Base-by-base conservation (phyloP, 2,888 invertebrate species). In the Pyrochroa serraticornis region DNA sequence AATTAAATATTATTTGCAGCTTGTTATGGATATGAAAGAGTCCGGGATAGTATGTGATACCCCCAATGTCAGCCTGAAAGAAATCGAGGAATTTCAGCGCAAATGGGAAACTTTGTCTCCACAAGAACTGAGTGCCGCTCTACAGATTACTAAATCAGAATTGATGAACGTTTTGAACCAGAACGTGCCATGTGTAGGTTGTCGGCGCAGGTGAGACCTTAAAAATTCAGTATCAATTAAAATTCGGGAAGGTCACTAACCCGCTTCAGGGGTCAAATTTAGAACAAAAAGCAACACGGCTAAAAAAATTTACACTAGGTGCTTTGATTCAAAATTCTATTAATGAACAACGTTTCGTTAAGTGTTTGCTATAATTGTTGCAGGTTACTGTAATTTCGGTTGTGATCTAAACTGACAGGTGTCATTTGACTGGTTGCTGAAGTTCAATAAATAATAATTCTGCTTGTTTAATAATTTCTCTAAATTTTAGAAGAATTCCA, bases 171-270 rank as follows among this genome's bases (percentile, higher is more conserved):
- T 94, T 72, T 82, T 96, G 64, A 90, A 93, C 81, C 93, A 95
- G 82, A 90, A 91, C 79, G 93, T 96, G 74, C 94, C 95, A 64
- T 96, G 96, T 83, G 93, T 96, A 74, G 95, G 96, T 62, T 96
- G 96, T 81, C 85, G 95, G 65, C 85, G 93, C 84, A 93, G 93
- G 93, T 92, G 82, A 70, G 67, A 58, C 22, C 22, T 3, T 2
- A 38, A 13, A 35, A 32, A 33, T 53, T 36, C 55, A 58, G 44
- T 41, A 33, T 51, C 42, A 42, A 50, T 55, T 7, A 32, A 38
- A 43, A 30, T 48, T 52, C 45, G 42, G 13, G 59, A 13, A 48
- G 45, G 49, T 49, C 39, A 49, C 49, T 49, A 31, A 48, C 48
- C 9, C 9, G n/a, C 31, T 43, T 8, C 43, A 43, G 30, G 10